Percentiles rank a stretch among this genome's conserved stretches.
Conservation (phyloP, 2,888 invertebrate species). For the Diarsia brunnea region DNA sequence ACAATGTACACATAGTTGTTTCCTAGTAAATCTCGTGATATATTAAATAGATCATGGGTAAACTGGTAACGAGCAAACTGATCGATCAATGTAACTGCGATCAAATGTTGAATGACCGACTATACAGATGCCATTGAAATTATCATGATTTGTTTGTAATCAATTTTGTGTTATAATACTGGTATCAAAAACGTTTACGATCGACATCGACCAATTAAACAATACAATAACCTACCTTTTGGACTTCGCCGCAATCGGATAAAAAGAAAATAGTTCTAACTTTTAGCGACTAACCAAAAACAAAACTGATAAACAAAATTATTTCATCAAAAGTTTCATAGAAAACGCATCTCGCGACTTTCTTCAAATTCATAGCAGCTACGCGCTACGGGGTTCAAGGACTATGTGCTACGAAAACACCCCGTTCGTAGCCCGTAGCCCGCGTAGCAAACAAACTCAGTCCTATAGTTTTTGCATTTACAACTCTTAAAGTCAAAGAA, state of each 20-base stretch:
- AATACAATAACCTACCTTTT: too few species aligned
- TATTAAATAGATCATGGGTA: conserved; percentile 40
- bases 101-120: conserved; percentile 19
- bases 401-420: conserved; percentile 30
- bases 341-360: neutral
- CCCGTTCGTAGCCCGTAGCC: conserved; percentile 26
- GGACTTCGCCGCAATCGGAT: too few species aligned
- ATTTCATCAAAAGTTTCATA: neutral
- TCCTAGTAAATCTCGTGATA: conserved; percentile 46
- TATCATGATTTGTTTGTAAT: neutral
- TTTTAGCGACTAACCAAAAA: neutral
- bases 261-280: neutral
- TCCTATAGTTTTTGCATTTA: neutral
- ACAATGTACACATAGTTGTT: conserved; percentile 1
- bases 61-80: conserved; percentile 17
- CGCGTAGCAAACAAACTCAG: conserved; percentile 19
- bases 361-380: conserved; percentile 19
- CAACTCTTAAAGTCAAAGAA: neutral
- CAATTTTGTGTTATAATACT: conserved; percentile 1
- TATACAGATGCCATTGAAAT: conserved; percentile 11
- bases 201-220: neutral
- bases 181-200: neutral
- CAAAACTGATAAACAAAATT: neutral
- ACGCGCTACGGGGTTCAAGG: conserved; percentile 22
- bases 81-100: neutral